A percentile compares a stretch with the other conserved stretches of the same genome.
Evolutionary conservation across 2,888 invertebrate species (phyloP).

Genomic region (Napeogenes inachia): DNA sequence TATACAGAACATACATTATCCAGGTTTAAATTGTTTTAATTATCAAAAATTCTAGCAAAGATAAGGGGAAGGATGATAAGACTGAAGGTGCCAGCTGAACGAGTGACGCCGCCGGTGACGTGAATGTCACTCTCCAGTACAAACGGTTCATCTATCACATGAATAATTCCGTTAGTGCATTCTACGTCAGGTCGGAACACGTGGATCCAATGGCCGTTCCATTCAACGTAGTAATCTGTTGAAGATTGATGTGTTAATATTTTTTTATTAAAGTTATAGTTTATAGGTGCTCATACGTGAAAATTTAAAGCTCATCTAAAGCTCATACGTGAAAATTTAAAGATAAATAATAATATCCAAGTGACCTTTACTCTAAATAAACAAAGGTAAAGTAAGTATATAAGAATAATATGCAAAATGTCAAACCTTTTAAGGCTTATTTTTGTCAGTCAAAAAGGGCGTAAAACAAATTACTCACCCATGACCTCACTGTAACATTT

Average conservation of each 20-base stretch:
- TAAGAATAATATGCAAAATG: neutral
- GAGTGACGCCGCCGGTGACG: conserved; percentile 75
- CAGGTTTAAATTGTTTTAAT: conserved; percentile 39
- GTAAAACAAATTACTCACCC: neutral
- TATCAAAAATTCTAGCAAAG: conserved; percentile 53
- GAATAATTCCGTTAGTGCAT: conserved; percentile 97
- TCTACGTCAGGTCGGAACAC: conserved; percentile 95
- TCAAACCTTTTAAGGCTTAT: neutral
- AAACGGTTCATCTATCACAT: conserved; percentile 93
- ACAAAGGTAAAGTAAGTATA: neutral
- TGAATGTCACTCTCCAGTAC: conserved; percentile 89
- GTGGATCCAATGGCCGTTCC: conserved; percentile 89
- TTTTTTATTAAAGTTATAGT: neutral
- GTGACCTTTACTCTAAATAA: neutral
- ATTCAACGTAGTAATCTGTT: conserved; percentile 88
- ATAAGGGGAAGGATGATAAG: conserved; percentile 48
- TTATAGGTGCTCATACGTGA: too few species aligned
- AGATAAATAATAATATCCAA: neutral
- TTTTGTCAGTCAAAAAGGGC: neutral
- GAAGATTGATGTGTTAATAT: neutral
- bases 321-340: too few species aligned
- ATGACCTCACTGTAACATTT: neutral
- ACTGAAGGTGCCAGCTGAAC: conserved; percentile 40
- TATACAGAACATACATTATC: conserved; percentile 4
- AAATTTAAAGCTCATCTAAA: too few species aligned